These are phyloP conservation scores for Limenitis camilla DNA, from an alignment of 2,888 invertebrate genomes.

Conservation along the genomic window DNA sequence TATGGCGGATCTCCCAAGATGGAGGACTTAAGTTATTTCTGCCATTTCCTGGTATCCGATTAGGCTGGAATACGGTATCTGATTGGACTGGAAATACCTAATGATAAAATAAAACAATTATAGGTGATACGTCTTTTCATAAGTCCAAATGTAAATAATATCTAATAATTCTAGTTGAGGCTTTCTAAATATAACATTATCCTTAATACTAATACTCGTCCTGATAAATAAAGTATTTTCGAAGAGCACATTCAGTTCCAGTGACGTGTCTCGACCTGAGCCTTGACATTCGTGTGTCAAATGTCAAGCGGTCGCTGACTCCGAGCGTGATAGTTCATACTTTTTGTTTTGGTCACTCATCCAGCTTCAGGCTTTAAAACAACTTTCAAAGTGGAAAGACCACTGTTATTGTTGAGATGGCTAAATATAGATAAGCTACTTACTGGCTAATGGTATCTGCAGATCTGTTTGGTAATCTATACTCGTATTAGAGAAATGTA, in stretches of 20 bases:
- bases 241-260: conserved; percentile 6
- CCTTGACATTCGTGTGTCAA: conserved; percentile 73
- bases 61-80: too few relatives aligned
- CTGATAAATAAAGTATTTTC: conserved; percentile 7
- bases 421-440: neutral
- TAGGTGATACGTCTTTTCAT: too few relatives aligned
- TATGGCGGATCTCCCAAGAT: too few relatives aligned
- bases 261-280: conserved; percentile 30
- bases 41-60: too few relatives aligned
- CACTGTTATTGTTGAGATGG: conserved; percentile 11
- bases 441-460: too few relatives aligned
- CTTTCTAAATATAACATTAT: neutral
- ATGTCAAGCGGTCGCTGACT: conserved; percentile 64
- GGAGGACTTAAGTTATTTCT: too few relatives aligned
- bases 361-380: conserved; percentile 19
- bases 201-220: neutral
- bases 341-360: conserved; percentile 29
- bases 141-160: too few relatives aligned
- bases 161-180: too few relatives aligned
- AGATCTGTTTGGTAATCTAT: too few relatives aligned
- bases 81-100: too few relatives aligned
- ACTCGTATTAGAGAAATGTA: too few relatives aligned
- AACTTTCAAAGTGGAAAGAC: conserved; percentile 27
- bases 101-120: too few relatives aligned
- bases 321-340: conserved; percentile 49